phyloP scores from a whole-genome alignment of 2,888 invertebrate genomes.

The Thymelicus sylvestris region DNA sequence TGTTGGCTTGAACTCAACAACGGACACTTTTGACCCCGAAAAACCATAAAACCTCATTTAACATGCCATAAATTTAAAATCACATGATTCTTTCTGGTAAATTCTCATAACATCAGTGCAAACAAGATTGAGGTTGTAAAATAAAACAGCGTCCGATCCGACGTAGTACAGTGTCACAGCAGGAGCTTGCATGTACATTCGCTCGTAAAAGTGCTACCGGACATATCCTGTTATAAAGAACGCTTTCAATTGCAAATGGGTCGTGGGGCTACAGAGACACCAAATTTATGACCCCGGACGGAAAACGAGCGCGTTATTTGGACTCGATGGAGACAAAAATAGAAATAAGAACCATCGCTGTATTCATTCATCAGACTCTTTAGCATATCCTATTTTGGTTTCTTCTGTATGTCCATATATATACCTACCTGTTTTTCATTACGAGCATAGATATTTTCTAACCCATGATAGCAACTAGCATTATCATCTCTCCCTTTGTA shows the following conservation, averaged over 20 bases:
- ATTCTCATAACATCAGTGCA: conserved; percentile 19
- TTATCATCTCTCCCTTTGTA: too few species aligned
- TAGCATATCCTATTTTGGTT: conserved; percentile 6
- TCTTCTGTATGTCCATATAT: neutral
- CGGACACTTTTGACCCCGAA: neutral
- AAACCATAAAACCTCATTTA: neutral
- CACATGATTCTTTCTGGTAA: neutral
- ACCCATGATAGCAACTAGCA: too few species aligned
- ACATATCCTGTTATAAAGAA: conserved; percentile 75
- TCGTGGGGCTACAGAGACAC: conserved; percentile 49
- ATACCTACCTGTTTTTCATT: too few species aligned
- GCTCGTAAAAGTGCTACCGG: conserved; percentile 72
- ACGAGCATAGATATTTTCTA: too few species aligned
- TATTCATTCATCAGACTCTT: conserved; percentile 6
- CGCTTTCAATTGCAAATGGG: conserved; percentile 82
- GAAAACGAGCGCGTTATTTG: conserved; percentile 73
- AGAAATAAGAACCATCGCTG: conserved; percentile 12
- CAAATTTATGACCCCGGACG: conserved; percentile 69
- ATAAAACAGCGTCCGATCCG: conserved; percentile 21
- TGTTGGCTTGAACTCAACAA: neutral
- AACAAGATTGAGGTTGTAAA: conserved; percentile 28
- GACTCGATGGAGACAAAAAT: conserved; percentile 43
- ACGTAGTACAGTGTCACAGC: conserved; percentile 17
- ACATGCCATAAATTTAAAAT: neutral
- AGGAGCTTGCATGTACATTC: conserved; percentile 50